phyloP scores from a whole-genome alignment of 37 sponge, comb jelly and placozoan genomes.

The Halichondria panicea region DNA sequence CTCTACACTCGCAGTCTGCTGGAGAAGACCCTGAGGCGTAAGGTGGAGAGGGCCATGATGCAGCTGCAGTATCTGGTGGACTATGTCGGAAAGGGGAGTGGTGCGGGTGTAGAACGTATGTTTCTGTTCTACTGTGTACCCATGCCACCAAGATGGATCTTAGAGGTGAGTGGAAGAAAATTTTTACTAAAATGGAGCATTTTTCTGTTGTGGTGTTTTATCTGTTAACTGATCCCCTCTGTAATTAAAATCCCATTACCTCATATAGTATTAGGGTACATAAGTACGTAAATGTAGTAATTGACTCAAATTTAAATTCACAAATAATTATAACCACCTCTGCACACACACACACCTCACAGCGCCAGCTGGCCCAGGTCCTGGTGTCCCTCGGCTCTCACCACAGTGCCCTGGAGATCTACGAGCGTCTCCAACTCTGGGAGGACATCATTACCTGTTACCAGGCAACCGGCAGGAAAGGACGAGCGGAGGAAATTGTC shows the following conservation, averaged over 20 bases:
- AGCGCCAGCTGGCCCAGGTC: conserved; percentile 76
- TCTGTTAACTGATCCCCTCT: no score
- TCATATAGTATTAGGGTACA: no score
- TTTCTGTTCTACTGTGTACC: conserved; percentile 51
- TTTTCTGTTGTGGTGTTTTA: no score
- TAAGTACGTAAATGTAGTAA: no score
- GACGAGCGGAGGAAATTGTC: conserved; percentile 56
- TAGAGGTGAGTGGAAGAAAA: conserved; percentile 42
- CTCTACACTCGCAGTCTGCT: conserved; percentile 48
- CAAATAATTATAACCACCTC: no score
- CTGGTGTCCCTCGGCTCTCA: conserved; percentile 63
- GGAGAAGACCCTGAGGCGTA: conserved; percentile 31
- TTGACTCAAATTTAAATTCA: no score
- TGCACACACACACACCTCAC: background rate
- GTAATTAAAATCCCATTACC: no score
- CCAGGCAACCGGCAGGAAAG: conserved; percentile 59
- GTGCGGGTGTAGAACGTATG: conserved; percentile 8
- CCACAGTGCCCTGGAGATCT: conserved; percentile 80
- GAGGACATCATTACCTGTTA: conserved; percentile 80
- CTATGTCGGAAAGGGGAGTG: background rate
- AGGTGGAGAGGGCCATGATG: conserved; percentile 74
- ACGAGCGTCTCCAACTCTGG: conserved; percentile 81
- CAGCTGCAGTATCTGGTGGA: conserved; percentile 63
- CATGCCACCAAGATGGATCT: conserved; percentile 60
- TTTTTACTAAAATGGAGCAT: no score